Evolutionary conservation across 2,888 invertebrate species (phyloP), one percentile per base, ranked within the genome.

Genomic region (Erpobdella octoculata): DNA sequence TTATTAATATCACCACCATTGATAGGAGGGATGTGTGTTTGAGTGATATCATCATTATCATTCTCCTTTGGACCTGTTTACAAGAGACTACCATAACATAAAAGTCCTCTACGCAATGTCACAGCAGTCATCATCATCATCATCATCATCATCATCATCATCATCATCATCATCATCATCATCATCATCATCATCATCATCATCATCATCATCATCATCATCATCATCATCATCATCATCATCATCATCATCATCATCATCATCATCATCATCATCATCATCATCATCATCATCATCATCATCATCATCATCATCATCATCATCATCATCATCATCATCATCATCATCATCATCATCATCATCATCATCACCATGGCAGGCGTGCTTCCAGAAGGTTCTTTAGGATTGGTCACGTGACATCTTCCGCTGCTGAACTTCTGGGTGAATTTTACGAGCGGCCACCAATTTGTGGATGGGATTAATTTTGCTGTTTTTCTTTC

Each of bases 101-200:
- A 64, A 33, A 31, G 15, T 33, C 64, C 4, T 64, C 69, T 9
- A 28, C 69, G 12, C 58, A 12, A 15, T 58, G 31, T 69, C 69
- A 12, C 58, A 53, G 31, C 58, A 53, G 31, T 59, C 69, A 69
- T 65, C 69, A 69, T 69, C 35, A 64, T 59, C 69, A 69, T 69
- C 69, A 69, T 69, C 59, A 61, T 58, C 69, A 61, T 69, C 69
- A 61, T 71, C 69, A 61, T 69, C 69, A 69, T 61, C 58, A 69
- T 64, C 69, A 69, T 28, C 58, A 61, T 28, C 62, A n/a, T 62
- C 62, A 28, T 62, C 28, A 31, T 62, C 62, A 33, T 62, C 62
- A 12, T 33, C 62, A 33, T 9, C 62, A 33, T 35, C 35, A 33
- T 62, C 62, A 31, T 62, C 35, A 62, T 33, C 35, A 12, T 62